A percentile compares a stretch with the other conserved stretches of the same genome.
Evolutionary conservation across 2,888 invertebrate genomes (phyloP).

Genomic region (Orthonychiurus folsomi): DNA sequence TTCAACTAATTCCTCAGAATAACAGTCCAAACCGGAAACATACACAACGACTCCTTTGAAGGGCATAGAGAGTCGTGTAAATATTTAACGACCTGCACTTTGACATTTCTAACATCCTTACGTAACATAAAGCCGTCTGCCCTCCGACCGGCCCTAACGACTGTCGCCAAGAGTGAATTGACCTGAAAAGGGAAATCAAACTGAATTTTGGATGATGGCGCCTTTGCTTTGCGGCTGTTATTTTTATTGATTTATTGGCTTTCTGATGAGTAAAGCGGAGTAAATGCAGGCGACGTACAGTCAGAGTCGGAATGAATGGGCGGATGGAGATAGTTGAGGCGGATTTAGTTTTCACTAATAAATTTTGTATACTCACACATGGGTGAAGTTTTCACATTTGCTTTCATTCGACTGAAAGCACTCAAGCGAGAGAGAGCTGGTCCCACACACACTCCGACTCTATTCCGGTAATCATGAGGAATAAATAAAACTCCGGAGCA

Average conservation of each 20-base stretch:
- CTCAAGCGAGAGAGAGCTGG: too few species aligned
- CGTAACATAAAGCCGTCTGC: neutral
- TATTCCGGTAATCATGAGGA: neutral
- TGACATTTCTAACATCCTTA: neutral
- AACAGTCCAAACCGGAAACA: neutral
- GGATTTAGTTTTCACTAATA: neutral
- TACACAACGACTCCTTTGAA: neutral
- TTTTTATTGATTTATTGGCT: neutral
- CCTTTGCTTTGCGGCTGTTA: neutral
- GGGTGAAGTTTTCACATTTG: neutral
- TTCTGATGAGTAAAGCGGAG: neutral
- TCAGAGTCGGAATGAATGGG: neutral
- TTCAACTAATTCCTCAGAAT: neutral
- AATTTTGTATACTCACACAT: neutral
- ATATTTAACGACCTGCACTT: slow-evolving; percentile 1
- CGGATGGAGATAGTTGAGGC: neutral
- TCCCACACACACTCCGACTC: neutral
- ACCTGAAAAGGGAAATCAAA: neutral
- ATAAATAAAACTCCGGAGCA: neutral
- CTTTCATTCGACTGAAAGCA: neutral
- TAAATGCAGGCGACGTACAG: neutral
- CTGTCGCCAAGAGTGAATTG: too few species aligned
- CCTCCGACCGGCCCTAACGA: neutral
- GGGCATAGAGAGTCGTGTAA: neutral
- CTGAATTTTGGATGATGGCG: neutral